Conservation (phyloP, 2,888 invertebrate genomes). For the Apamea crenata region DNA sequence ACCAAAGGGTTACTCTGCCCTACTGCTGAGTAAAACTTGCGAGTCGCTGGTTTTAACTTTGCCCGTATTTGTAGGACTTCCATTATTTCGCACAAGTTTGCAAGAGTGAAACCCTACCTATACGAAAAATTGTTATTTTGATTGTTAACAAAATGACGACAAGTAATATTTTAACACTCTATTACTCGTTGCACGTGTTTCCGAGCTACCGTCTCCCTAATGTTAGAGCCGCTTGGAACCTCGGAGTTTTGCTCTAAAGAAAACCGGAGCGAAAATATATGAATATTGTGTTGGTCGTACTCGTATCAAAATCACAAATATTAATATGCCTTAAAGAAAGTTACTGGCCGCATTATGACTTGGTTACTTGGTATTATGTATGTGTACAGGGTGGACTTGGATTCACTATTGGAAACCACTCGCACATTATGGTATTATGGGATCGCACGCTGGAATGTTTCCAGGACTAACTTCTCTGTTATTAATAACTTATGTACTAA, state of each 20-base stretch:
- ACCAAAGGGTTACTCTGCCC: background rate
- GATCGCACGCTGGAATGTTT: background rate
- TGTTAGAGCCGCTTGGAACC: slow-evolving; percentile 18
- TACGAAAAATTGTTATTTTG: background rate
- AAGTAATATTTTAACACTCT: slow-evolving; percentile 39
- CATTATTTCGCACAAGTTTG: background rate
- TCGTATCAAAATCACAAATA: slow-evolving; percentile 9
- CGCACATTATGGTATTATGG: background rate
- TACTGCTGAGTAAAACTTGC: background rate
- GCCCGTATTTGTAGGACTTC: background rate
- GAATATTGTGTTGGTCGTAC: background rate
- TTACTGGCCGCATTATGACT: background rate
- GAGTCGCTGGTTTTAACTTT: background rate
- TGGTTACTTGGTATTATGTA: background rate
- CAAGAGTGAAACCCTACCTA: background rate
- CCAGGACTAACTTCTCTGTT: background rate
- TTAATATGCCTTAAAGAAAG: background rate
- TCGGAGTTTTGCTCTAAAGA: slow-evolving; percentile 14
- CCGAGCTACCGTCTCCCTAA: slow-evolving; percentile 30
- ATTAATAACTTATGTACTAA: background rate
- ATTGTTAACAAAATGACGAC: slow-evolving; percentile 6
- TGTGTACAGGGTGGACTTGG: no score
- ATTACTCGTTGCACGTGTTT: slow-evolving; percentile 19
- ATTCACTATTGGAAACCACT: background rate
- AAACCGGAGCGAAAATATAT: slow-evolving; percentile 19